Conservation (phyloP, 2,113 vertebrate genomes). For the Pelusios castaneus region DNA sequence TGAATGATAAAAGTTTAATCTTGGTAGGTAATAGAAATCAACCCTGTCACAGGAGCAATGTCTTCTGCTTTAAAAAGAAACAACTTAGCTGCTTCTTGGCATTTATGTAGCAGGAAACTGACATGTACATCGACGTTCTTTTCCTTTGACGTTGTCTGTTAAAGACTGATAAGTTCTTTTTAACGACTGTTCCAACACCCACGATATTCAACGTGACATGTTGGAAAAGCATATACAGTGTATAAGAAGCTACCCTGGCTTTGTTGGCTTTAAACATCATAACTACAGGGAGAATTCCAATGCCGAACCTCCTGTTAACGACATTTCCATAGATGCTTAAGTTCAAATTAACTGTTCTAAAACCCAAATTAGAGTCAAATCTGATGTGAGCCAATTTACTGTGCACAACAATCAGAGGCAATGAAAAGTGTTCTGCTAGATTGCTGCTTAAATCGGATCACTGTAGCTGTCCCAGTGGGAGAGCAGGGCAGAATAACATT, state of each 20-base stretch:
- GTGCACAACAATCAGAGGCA: slow-evolving; percentile 39
- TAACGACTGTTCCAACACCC: neutral
- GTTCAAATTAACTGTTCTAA: slow-evolving; percentile 72
- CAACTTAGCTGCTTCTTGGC: neutral
- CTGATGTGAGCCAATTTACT: slow-evolving; percentile 64
- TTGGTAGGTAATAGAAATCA: slow-evolving; percentile 5
- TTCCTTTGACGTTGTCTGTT: slow-evolving; percentile 20
- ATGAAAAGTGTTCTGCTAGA: slow-evolving; percentile 63
- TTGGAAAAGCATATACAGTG: neutral
- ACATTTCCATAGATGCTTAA: slow-evolving; percentile 63
- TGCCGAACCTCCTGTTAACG: slow-evolving; percentile 47
- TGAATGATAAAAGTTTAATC: slow-evolving; percentile 23
- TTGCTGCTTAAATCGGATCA: slow-evolving; percentile 54
- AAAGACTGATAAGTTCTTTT: slow-evolving; percentile 43
- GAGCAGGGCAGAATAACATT: slow-evolving; percentile 44
- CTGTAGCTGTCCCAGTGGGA: slow-evolving; percentile 31
- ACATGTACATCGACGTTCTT: slow-evolving; percentile 11
- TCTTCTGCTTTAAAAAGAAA: neutral
- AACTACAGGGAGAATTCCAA: slow-evolving; percentile 22
- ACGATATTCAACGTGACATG: neutral
- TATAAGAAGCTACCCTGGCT: neutral
- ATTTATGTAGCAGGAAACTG: neutral
- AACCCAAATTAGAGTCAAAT: slow-evolving; percentile 73
- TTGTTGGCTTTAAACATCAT: slow-evolving; percentile 29
- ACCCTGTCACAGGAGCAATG: neutral